Evolutionary conservation across 2,797 vertebrate genomes (phyloP).

Genomic region (Amblyopsis hoosieri): DNA sequence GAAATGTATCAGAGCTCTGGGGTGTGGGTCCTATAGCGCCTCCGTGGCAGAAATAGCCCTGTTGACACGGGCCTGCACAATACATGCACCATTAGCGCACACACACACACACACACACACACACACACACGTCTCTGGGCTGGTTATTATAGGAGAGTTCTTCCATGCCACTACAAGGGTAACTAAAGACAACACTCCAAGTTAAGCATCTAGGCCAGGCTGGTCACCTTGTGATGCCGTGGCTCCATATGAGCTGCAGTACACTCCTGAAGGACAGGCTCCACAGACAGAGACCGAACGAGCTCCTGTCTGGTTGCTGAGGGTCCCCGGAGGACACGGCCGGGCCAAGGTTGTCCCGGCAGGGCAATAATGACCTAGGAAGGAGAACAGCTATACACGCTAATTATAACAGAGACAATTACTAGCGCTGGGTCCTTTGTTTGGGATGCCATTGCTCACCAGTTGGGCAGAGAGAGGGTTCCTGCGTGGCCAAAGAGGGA

Average conservation of each 20-base stretch:
- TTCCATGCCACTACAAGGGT: neutral
- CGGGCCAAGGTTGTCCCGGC: conserved; percentile 66
- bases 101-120: neutral
- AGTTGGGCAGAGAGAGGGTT: conserved; percentile 80
- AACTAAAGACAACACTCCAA: neutral
- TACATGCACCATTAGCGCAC: neutral
- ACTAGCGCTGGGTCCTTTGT: neutral
- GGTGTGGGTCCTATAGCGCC: conserved; percentile 81
- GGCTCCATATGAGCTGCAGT: conserved; percentile 83
- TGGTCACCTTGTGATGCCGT: conserved; percentile 83
- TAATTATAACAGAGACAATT: neutral
- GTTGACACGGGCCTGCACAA: conserved; percentile 79
- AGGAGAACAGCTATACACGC: conserved; percentile 5
- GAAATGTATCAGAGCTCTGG: conserved; percentile 52
- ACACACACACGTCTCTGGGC: neutral
- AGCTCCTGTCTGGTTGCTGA: conserved; percentile 77
- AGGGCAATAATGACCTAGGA: conserved; percentile 86
- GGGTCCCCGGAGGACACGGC: conserved; percentile 85
- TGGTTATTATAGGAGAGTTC: neutral
- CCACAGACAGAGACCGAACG: conserved; percentile 75
- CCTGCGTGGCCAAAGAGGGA: conserved; percentile 68
- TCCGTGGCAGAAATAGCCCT: conserved; percentile 87
- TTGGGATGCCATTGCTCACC: conserved; percentile 67
- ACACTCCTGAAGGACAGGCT: conserved; percentile 83
- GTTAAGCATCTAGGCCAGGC: neutral